Evolutionary conservation across 30 jellyfish, hydroid and myxozoan species (phyloP).

Genomic region (Turritopsis dohrnii): DNA sequence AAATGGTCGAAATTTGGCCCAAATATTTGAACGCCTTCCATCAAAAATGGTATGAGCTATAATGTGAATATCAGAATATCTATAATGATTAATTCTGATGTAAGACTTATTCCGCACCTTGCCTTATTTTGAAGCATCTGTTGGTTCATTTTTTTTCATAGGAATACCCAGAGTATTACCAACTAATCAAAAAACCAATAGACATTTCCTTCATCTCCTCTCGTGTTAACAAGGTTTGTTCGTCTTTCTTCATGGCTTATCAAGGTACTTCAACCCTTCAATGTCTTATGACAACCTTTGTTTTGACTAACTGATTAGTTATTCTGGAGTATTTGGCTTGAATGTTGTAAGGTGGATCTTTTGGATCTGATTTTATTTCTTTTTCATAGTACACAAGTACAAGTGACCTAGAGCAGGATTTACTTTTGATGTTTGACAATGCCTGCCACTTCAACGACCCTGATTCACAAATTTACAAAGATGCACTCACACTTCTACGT

Average conservation of each 20-base stretch:
- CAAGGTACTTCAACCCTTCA: too few species aligned
- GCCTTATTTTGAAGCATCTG: too few species aligned
- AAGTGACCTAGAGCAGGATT: slow-evolving; percentile 96
- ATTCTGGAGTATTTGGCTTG: background rate
- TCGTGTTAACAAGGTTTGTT: slow-evolving; percentile 83
- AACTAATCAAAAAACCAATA: slow-evolving; percentile 82
- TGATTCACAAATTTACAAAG: slow-evolving; percentile 97
- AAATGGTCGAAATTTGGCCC: slow-evolving; percentile 18
- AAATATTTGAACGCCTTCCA: slow-evolving; percentile 31
- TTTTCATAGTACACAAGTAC: slow-evolving; percentile 53
- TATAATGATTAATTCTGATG: too few species aligned
- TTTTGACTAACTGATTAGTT: too few species aligned
- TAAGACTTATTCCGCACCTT: too few species aligned
- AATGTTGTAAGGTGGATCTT: too few species aligned
- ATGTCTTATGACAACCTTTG: background rate
- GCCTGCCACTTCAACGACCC: slow-evolving; percentile 99
- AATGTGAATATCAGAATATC: too few species aligned
- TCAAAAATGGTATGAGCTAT: slow-evolving; percentile 25
- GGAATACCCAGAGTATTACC: slow-evolving; percentile 99
- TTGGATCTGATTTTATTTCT: background rate
- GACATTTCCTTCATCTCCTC: slow-evolving; percentile 76
- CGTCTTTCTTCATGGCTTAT: too few species aligned
- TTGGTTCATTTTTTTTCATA: slow-evolving; percentile 7
- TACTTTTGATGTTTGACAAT: slow-evolving; percentile 86
- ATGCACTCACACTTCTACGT: slow-evolving; percentile 83